Evolutionary conservation across 2,797 vertebrate species (phyloP).

Genomic region (Oreochromis mossambicus): DNA sequence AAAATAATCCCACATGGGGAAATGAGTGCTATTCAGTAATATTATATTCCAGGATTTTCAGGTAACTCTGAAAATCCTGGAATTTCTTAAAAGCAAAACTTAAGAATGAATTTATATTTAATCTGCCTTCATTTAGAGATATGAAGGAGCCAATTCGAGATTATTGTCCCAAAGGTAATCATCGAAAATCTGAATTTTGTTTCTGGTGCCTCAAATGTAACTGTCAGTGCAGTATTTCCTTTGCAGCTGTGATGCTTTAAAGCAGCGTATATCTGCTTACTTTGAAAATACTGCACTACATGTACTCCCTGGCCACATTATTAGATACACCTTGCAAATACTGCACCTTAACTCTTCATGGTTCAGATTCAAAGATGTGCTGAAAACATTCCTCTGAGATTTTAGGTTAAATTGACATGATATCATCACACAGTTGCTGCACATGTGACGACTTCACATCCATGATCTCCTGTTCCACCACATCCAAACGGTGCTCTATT

Average conservation of each 20-base stretch:
- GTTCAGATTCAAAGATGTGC: rapidly evolving
- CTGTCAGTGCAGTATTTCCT: rapidly evolving
- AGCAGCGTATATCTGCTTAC: neutral
- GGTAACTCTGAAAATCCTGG: neutral
- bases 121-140: neutral
- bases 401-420: neutral
- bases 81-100: neutral
- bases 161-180: neutral
- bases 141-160: neutral
- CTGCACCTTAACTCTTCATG: rapidly evolving
- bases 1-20: neutral
- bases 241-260: neutral
- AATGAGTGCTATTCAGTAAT: neutral
- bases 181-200: neutral
- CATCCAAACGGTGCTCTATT: rapidly evolving
- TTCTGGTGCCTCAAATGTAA: neutral
- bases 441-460: neutral
- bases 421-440: neutral
- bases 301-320: neutral
- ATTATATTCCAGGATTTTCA: neutral
- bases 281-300: neutral
- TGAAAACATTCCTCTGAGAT: neutral
- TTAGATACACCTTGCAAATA: neutral
- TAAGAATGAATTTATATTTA: neutral
- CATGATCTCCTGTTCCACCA: rapidly evolving